Base-by-base conservation (phyloP, 2,113 vertebrate genomes). In the Naja naja region DNA sequence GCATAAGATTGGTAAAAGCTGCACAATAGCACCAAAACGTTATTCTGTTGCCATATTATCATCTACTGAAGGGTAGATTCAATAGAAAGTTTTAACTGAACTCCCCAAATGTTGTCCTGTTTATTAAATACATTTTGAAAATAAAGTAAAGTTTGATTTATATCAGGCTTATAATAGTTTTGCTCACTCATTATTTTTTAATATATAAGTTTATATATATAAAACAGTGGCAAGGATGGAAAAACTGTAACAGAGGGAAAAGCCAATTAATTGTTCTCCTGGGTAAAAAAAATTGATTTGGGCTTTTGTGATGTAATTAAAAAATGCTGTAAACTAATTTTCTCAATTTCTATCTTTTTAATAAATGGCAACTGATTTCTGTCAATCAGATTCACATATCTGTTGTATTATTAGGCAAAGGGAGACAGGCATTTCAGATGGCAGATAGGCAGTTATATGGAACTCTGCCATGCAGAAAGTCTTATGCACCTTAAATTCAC, bases 281-380 rank as follows among this genome's bases (percentile, higher is more conserved):
- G 85, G 11, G 5, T 92, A 5, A 39, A 52, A 87, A 30, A 27
- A 85, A n/a, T 0, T 89, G 49, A 20, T 2, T 53, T 92, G 54
- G 91, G 3, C 12, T 93, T 69, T 60, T 90, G 91, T 20, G 22
- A 11, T 85, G 49, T 39, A 34, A 95, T 34, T 85, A 25, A 27
- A 86, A 85, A 90, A 4, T 34, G 64, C 64, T 69, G 64, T 90
- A 92, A 88, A 92, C 88, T 39, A 0, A 87, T 12, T 88, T 91
- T 87, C 85, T 88, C 23, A 54, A 1, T 94, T 60, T 12, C 55
- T 30, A 11, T 39, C 30, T 52, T 34, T 10, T 49, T 47, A 90
- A 81, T 43, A 81, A 81, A 39, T 20, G 74, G 74, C 34, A 81
- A 1, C 7, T 43, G 74, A 3, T 43, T 34, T 43, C 74, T 81